A percentile compares a stretch with the other conserved stretches of the same genome.
phyloP scores from a whole-genome alignment of 2,797 vertebrate species.

The Poecilia picta region DNA sequence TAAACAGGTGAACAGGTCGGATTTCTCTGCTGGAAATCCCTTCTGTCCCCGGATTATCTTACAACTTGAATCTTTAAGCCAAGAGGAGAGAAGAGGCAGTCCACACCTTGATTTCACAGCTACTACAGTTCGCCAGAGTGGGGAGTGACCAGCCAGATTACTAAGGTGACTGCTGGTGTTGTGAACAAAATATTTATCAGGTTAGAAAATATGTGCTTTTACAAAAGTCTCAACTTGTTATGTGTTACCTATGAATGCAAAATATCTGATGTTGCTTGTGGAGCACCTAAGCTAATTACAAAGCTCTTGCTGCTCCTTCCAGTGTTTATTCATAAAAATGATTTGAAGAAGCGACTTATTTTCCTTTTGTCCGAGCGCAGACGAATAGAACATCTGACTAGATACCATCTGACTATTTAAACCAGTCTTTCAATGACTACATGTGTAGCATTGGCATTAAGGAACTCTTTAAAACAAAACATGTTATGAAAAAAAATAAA shows the following conservation, averaged over 20 bases:
- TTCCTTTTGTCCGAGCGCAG: neutral
- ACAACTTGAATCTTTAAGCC: neutral
- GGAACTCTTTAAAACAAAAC: neutral
- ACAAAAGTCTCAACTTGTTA: neutral
- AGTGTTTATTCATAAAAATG: neutral
- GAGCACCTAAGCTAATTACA: neutral
- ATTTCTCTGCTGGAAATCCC: neutral
- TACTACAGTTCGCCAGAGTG: neutral
- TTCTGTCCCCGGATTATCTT: neutral
- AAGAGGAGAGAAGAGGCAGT: neutral
- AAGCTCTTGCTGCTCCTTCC: neutral
- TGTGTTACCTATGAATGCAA: neutral
- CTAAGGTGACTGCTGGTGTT: neutral
- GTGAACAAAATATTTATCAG: neutral
- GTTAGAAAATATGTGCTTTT: neutral
- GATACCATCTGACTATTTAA: neutral
- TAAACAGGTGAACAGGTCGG: neutral
- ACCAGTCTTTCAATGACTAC: too few species aligned
- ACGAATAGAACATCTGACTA: neutral
- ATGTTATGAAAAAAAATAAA: neutral
- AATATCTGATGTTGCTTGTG: neutral
- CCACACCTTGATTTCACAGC: neutral
- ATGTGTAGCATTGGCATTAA: neutral
- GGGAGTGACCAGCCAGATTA: neutral
- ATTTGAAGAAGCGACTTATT: neutral